Percentiles rank a stretch among this genome's conserved stretches.
Evolutionary conservation across 30 jellyfish, hydroid and myxozoan genomes (phyloP).

Genomic region (Aurelia aurita): DNA sequence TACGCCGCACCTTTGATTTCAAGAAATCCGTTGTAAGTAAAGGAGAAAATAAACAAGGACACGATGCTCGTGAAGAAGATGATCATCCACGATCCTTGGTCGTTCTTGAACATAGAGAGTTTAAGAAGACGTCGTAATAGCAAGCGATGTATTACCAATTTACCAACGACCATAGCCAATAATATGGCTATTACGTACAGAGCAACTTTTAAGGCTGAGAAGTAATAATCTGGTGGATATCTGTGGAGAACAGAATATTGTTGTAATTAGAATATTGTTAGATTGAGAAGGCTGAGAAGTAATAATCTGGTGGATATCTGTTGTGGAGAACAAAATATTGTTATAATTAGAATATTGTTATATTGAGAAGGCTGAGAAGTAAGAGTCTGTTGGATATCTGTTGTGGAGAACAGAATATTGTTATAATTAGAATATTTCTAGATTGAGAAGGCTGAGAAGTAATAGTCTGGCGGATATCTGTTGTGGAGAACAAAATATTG

Average conservation of each 20-base stretch:
- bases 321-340: not conserved
- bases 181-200: conserved; percentile 77
- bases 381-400: conserved; percentile 91
- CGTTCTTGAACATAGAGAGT: conserved; percentile 82
- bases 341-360: too few relatives aligned
- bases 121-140: conserved; percentile 58
- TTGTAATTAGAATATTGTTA: too few relatives aligned
- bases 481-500: not conserved
- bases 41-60: conserved; percentile 65
- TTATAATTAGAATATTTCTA: too few relatives aligned
- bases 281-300: conserved; percentile 22
- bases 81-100: conserved; percentile 97
- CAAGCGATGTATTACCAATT: conserved; percentile 75
- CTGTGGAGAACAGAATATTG: conserved; percentile 12
- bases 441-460: conserved; percentile 22
- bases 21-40: conserved; percentile 84
- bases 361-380: conserved; percentile 25
- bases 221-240: conserved; percentile 82
- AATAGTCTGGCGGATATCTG: conserved; percentile 92
- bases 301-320: conserved; percentile 92
- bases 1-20: conserved; percentile 48
- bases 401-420: not conserved
- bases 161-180: conserved; percentile 80
- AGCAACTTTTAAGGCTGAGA: conserved; percentile 71
- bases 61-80: conserved; percentile 70